Evolutionary conservation across 2,797 vertebrate species (phyloP), one percentile per base, ranked within the genome.

Genomic region (Ibycter americanus): DNA sequence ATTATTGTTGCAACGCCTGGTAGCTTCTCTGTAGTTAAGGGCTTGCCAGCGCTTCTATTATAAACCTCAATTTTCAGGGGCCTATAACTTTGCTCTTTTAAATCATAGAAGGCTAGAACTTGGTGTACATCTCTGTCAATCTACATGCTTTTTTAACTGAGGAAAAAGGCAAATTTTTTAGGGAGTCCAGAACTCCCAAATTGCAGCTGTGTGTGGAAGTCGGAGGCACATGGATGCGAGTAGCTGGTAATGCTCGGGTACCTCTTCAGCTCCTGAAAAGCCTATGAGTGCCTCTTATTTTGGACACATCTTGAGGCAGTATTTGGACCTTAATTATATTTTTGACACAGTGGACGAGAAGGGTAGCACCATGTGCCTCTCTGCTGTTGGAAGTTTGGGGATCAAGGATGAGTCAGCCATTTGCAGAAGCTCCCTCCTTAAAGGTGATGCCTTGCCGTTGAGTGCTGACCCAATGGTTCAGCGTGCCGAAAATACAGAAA

Each of bases 41-140:
- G 83, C 89, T 98, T 96, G 89, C 97, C 97, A 96, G 86, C 90
- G 94, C 95, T 97, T 97, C 97, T 95, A 87, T 97, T 96, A 97
- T 83, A 96, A 97, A 73, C 94, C 94, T 93, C 86, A 78, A 84
- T 97, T 96, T 98, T 93, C 97, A 89, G 87, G 86, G 80, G 72
- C 91, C 92, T 95, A 34, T 94, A 96, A 94, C 90, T 96, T 67
- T 52, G 84, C 88, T 97, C 36, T 96, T 97, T 96, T 95, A 95
- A 97, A 95, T 89, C 95, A 89, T 78, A 92, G 90, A 91, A 74
- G 89, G 79, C 26, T 90, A 83, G 80, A 94, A 92, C 65, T 74
- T 27, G 46, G 31, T 76, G 38, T 65, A 91, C 66, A n/a, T 62
- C 81, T 90, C 76, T 87, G 93, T 93, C 93, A 78, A 82, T 85